Evolutionary conservation across 1,140 invertebrate genomes (phyloP).

Genomic region (Papilio aristodemus): DNA sequence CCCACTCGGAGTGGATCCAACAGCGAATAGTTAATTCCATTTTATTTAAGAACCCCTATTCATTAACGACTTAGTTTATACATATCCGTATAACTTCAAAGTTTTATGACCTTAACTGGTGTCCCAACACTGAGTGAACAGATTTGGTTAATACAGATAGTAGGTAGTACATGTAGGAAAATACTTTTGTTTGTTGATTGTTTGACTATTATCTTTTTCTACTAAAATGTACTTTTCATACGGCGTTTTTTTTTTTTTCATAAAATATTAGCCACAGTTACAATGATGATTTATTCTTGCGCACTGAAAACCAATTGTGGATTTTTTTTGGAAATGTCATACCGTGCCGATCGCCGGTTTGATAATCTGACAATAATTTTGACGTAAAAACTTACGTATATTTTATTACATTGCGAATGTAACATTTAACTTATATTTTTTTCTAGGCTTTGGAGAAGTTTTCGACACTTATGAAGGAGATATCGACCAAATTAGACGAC

Average conservation of each 20-base stretch:
- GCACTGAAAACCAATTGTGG: conserved; percentile 64
- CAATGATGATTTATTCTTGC: conserved; percentile 69
- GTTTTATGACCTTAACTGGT: no score
- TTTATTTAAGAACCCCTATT: conserved; percentile 26
- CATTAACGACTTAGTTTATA: no score
- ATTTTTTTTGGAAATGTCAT: conserved; percentile 53
- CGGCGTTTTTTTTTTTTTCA: neutral
- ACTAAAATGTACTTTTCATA: no score
- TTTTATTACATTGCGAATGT: neutral
- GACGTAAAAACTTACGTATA: neutral
- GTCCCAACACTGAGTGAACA: no score
- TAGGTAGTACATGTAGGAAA: no score
- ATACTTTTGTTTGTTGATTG: no score
- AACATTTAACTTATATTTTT: conserved; percentile 38
- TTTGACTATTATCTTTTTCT: no score
- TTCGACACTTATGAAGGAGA: conserved; percentile 92
- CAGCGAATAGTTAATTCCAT: conserved; percentile 92
- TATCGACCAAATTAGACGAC: conserved; percentile 90
- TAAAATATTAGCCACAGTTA: conserved; percentile 21
- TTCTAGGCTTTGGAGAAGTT: conserved; percentile 97
- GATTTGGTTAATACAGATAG: no score
- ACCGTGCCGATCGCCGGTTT: conserved; percentile 62
- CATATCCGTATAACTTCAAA: no score
- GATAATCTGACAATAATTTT: conserved; percentile 54
- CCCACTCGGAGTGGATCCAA: conserved; percentile 97